These are phyloP conservation scores for Delichon dasypus DNA, from an alignment of 2,797 vertebrate genomes.

Conservation along the genomic window DNA sequence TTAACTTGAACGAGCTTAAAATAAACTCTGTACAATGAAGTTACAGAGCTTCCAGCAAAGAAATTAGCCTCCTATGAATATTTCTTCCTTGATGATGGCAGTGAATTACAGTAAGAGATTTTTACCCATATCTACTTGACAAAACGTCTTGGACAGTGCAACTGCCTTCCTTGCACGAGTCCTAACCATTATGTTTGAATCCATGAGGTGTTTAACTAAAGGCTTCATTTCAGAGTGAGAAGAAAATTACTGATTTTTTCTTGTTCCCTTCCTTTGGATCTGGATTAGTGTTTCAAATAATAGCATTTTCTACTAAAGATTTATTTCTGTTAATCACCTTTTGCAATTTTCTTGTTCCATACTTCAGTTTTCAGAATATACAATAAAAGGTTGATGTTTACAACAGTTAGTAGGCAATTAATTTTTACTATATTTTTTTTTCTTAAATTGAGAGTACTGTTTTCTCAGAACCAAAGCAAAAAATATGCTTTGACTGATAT, in stretches of 20 bases:
- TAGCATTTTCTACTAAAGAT: background rate
- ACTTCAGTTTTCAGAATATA: background rate
- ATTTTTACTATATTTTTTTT: background rate
- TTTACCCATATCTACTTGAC: background rate
- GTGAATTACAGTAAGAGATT: background rate
- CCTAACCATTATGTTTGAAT: background rate
- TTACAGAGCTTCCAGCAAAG: background rate
- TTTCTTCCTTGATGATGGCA: background rate
- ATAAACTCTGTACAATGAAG: background rate
- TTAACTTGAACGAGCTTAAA: background rate
- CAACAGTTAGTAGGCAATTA: background rate
- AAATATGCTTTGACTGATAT: background rate
- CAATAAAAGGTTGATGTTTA: background rate
- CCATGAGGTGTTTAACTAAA: background rate
- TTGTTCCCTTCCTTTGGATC: background rate
- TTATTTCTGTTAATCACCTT: background rate
- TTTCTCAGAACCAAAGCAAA: background rate
- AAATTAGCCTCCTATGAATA: background rate
- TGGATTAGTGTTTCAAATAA: background rate
- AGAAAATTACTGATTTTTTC: background rate
- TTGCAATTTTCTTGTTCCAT: background rate
- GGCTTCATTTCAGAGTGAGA: background rate
- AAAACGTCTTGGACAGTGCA: background rate
- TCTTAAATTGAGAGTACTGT: accelerated
- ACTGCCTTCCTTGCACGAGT: background rate